Evolutionary conservation across 2,113 vertebrate genomes (phyloP).

Genomic region (Atractosteus spatula): DNA sequence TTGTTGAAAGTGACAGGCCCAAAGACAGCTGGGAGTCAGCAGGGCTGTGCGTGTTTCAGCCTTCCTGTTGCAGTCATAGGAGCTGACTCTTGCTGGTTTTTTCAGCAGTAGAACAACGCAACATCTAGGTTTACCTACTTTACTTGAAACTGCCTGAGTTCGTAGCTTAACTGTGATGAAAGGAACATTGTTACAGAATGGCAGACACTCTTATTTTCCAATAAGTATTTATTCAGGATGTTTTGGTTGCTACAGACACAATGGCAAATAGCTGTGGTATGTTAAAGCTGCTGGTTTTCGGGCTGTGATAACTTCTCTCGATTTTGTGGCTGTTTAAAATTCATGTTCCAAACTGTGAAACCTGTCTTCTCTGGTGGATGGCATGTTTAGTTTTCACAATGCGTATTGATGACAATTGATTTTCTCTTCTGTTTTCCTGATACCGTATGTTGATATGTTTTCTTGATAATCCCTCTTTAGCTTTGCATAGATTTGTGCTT

Average conservation of each 20-base stretch:
- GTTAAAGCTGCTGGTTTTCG: conserved; percentile 5
- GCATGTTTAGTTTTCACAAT: background rate
- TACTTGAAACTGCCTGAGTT: background rate
- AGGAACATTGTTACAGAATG: background rate
- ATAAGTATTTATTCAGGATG: background rate
- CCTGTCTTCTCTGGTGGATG: background rate
- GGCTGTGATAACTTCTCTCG: background rate
- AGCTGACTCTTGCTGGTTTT: conserved; percentile 27
- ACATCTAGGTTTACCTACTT: conserved; percentile 3
- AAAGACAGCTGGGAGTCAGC: conserved; percentile 59
- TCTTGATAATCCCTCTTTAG: no score
- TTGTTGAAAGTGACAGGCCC: conserved; percentile 39
- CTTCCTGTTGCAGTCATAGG: conserved; percentile 26
- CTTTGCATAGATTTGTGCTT: no score
- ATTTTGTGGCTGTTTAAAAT: background rate
- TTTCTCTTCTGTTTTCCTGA: no score
- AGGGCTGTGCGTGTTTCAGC: conserved; percentile 44
- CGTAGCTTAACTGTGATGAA: no score
- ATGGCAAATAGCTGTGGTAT: background rate
- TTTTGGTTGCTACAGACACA: background rate
- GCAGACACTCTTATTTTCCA: conserved; percentile 1
- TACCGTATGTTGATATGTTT: no score
- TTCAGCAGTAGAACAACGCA: background rate
- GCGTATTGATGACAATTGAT: no score
- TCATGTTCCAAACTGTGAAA: background rate